A percentile compares a stretch with the other conserved stretches of the same genome.
These are phyloP conservation scores for Eulemur rufifrons DNA, from an alignment of 2,113 vertebrate genomes.

Conservation along the genomic window DNA sequence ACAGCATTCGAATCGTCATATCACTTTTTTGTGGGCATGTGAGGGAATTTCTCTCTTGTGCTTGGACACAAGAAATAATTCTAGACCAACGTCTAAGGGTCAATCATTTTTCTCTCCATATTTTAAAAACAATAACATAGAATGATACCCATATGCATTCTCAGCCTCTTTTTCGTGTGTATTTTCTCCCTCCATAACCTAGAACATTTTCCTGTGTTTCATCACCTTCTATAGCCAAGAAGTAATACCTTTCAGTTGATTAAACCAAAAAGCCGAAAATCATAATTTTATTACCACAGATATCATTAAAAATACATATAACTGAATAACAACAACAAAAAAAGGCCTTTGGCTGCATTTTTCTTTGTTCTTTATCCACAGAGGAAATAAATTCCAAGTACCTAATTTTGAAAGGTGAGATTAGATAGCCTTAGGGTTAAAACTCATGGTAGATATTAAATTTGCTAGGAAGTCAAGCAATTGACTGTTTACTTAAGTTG, in stretches of 20 bases:
- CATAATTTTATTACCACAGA: slow-evolving; percentile 38
- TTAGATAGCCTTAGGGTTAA: slow-evolving; percentile 18
- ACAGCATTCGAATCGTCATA: neutral
- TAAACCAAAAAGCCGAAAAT: neutral
- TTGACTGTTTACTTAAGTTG: neutral
- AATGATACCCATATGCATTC: neutral
- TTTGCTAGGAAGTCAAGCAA: slow-evolving; percentile 23
- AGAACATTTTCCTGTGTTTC: neutral
- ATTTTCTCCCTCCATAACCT: neutral
- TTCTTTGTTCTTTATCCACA: slow-evolving; percentile 47
- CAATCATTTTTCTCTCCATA: neutral
- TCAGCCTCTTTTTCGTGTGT: neutral
- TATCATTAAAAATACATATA: slow-evolving; percentile 52
- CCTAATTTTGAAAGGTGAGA: slow-evolving; percentile 49
- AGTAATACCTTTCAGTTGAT: slow-evolving; percentile 33
- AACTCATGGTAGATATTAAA: slow-evolving; percentile 35
- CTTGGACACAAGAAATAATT: neutral
- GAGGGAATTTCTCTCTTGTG: neutral
- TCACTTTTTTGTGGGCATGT: neutral
- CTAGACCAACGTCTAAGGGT: neutral
- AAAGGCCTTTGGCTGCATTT: neutral
- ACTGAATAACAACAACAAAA: neutral
- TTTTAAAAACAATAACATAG: neutral
- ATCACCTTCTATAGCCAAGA: neutral
- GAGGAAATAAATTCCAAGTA: slow-evolving; percentile 23